Conservation (phyloP, 2,888 invertebrate species). For the Tinea pellionella region DNA sequence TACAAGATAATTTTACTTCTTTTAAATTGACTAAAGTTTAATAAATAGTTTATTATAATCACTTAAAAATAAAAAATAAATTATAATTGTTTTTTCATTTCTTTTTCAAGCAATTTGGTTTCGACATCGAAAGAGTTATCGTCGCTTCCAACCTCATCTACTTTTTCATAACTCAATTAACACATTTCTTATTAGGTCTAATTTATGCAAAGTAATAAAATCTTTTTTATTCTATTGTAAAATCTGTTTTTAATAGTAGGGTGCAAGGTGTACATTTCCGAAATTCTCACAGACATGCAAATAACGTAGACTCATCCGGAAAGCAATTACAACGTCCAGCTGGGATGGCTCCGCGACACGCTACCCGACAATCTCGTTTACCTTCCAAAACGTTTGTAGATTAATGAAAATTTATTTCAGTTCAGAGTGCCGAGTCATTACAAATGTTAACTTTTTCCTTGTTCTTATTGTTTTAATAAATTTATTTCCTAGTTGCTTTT, state of each 20-base stretch:
- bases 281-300: slow-evolving; percentile 28
- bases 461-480: too few species aligned
- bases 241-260: neutral
- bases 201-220: neutral
- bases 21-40: too few species aligned
- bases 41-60: too few species aligned
- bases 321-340: slow-evolving; percentile 36
- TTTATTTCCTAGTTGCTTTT: too few species aligned
- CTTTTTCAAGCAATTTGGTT: too few species aligned
- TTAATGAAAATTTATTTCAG: slow-evolving; percentile 8
- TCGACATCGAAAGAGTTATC: too few species aligned
- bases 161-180: neutral
- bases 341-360: neutral
- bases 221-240: neutral
- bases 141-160: too few species aligned
- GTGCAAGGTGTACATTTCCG: slow-evolving; percentile 15
- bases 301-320: slow-evolving; percentile 38
- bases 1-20: too few species aligned
- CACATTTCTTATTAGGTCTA: too few species aligned
- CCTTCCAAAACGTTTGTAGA: slow-evolving; percentile 11
- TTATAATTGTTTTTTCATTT: too few species aligned
- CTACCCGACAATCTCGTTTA: slow-evolving; percentile 5
- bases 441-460: neutral
- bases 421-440: neutral
- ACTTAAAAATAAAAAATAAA: too few species aligned